Conservation (phyloP, 2,888 invertebrate genomes). For the Drosophila gaucha region DNA sequence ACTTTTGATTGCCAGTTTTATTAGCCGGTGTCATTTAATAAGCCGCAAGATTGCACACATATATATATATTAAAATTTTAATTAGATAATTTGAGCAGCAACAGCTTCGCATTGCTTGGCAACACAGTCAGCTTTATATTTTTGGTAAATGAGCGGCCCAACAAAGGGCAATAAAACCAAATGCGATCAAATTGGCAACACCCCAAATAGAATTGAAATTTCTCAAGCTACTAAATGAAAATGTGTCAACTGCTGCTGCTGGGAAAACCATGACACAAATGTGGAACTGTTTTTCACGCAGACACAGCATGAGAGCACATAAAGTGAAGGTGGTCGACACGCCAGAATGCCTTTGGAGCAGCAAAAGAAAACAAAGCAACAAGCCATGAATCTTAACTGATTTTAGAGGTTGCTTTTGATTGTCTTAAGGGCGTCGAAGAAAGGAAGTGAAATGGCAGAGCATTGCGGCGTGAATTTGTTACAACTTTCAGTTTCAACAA, state of each 20-base stretch:
- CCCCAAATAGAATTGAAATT: conserved; percentile 30
- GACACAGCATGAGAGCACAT: conserved; percentile 11
- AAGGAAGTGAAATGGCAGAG: conserved; percentile 69
- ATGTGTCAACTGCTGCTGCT: conserved; percentile 40
- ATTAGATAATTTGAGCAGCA: conserved; percentile 48
- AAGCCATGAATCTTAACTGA: conserved; percentile 55
- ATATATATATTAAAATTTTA: conserved; percentile 40
- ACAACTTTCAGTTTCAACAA: conserved; percentile 70
- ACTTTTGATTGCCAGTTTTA: conserved; percentile 45
- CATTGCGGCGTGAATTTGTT: conserved; percentile 47
- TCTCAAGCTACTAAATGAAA: conserved; percentile 36
- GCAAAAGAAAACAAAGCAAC: conserved; percentile 21
- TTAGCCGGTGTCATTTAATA: conserved; percentile 63
- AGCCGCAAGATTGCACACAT: conserved; percentile 19
- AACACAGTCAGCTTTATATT: conserved; percentile 33
- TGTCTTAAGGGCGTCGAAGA: conserved; percentile 47
- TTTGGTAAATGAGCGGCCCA: conserved; percentile 28
- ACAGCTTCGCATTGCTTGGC: conserved; percentile 29
- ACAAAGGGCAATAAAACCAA: conserved; percentile 59
- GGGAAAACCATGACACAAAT: conserved; percentile 51
- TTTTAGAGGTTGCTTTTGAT: conserved; percentile 23
- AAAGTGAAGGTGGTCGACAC: conserved; percentile 61
- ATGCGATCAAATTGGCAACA: conserved; percentile 34
- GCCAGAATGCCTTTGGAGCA: conserved; percentile 55
- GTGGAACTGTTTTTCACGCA: conserved; percentile 17